Conservation (phyloP, 2,888 invertebrate genomes). For the Latrodectus hesperus region DNA sequence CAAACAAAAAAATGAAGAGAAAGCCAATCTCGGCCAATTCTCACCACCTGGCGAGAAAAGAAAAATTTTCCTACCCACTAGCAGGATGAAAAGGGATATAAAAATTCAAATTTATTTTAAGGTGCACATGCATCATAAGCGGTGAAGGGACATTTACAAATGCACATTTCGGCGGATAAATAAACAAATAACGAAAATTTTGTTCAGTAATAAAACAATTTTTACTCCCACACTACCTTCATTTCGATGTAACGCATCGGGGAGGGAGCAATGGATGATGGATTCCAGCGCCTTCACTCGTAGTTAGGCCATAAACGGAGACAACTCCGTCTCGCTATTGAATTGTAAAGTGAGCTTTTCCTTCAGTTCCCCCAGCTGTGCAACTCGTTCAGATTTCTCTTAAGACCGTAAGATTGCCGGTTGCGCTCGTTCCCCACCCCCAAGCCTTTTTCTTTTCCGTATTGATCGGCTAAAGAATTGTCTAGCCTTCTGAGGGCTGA, state of each 20-base stretch:
- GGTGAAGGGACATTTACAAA: not conserved
- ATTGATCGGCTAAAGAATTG: not conserved
- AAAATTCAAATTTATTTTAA: slow-evolving; percentile 57
- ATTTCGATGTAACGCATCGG: no score
- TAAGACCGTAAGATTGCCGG: slow-evolving; percentile 1
- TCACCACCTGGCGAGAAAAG: slow-evolving; percentile 28
- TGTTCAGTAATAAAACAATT: slow-evolving; percentile 1
- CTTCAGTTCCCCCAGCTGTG: slow-evolving; percentile 24
- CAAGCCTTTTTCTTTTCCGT: not conserved
- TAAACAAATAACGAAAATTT: not conserved
- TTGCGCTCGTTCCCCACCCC: not conserved
- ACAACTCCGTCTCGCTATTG: slow-evolving; percentile 22
- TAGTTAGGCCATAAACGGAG: slow-evolving; percentile 24
- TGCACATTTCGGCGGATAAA: not conserved
- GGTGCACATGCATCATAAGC: slow-evolving; percentile 13
- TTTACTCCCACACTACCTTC: not conserved
- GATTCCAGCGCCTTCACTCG: not conserved
- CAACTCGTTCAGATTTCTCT: slow-evolving; percentile 22
- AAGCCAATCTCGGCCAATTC: slow-evolving; percentile 35
- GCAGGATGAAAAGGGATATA: slow-evolving; percentile 2
- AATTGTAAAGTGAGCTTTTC: slow-evolving; percentile 47
- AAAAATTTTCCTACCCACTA: not conserved
- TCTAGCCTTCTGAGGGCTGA: not conserved
- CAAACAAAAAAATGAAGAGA: not conserved
- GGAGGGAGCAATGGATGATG: not conserved